These are phyloP conservation scores for Drosophila robusta DNA, from an alignment of 2,888 invertebrate genomes.

Conservation along the genomic window DNA sequence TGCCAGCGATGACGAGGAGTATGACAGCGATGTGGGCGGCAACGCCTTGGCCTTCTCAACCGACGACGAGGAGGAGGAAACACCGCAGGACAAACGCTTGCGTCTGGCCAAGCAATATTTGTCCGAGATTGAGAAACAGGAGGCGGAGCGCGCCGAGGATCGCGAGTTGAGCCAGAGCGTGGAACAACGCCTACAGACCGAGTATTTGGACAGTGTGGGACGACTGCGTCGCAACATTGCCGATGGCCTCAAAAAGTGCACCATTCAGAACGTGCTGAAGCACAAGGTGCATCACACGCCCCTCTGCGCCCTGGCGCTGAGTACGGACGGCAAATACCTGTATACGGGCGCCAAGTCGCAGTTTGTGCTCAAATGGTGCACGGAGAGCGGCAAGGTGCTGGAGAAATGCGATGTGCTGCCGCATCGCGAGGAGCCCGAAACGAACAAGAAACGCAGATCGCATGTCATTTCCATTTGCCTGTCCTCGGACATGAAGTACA, in stretches of 20 bases:
- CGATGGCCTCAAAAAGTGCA: slow-evolving; percentile 86
- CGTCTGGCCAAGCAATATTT: slow-evolving; percentile 95
- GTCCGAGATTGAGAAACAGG: slow-evolving; percentile 93
- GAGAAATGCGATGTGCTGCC: slow-evolving; percentile 85
- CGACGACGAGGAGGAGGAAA: slow-evolving; percentile 87
- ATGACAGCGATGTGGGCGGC: slow-evolving; percentile 86
- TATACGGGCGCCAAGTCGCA: slow-evolving; percentile 96
- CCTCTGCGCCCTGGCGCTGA: slow-evolving; percentile 92
- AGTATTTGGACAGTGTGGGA: slow-evolving; percentile 94
- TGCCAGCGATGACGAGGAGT: slow-evolving; percentile 89
- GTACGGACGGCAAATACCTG: slow-evolving; percentile 89
- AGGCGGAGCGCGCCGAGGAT: slow-evolving; percentile 89
- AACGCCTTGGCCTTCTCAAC: slow-evolving; percentile 70
- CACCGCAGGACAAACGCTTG: slow-evolving; percentile 95
- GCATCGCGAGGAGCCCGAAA: slow-evolving; percentile 84
- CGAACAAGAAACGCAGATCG: slow-evolving; percentile 78
- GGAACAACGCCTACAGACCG: slow-evolving; percentile 91
- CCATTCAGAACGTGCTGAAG: slow-evolving; percentile 86
- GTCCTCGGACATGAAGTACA: slow-evolving; percentile 92
- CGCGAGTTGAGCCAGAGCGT: slow-evolving; percentile 87
- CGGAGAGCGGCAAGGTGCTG: slow-evolving; percentile 88
- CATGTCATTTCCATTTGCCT: slow-evolving; percentile 89
- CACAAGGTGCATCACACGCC: slow-evolving; percentile 92
- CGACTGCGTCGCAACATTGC: slow-evolving; percentile 92
- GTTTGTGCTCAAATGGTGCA: slow-evolving; percentile 93